These are phyloP conservation scores for Rhinichthys osculus DNA, from an alignment of 2,797 vertebrate genomes.

Conservation along the genomic window DNA sequence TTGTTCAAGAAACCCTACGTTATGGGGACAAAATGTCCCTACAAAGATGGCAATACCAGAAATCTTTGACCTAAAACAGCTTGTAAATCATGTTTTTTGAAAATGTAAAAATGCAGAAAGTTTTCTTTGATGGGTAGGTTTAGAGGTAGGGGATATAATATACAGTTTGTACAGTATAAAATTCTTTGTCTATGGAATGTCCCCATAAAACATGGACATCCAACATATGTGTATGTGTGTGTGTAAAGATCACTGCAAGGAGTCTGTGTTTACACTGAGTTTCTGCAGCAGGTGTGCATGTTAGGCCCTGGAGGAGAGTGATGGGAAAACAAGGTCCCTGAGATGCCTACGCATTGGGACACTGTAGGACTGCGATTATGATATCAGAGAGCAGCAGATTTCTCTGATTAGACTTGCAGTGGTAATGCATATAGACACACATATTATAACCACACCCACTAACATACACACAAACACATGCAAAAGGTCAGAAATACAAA, in stretches of 20 bases:
- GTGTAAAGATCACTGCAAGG: not conserved
- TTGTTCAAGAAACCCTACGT: not conserved
- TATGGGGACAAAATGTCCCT: not conserved
- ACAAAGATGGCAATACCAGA: too few species aligned
- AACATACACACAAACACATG: constrained; percentile 13
- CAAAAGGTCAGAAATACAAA: constrained; percentile 15
- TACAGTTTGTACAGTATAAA: not conserved
- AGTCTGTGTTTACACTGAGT: constrained; percentile 15
- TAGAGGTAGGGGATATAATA: not conserved
- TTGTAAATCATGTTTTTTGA: too few species aligned
- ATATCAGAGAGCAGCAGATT: constrained; percentile 68
- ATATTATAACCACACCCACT: not conserved
- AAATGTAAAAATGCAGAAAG: not conserved
- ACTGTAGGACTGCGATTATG: constrained; percentile 55
- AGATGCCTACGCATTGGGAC: constrained; percentile 39
- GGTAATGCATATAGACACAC: constrained; percentile 26
- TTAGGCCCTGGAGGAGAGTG: not conserved
- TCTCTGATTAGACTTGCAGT: constrained; percentile 33
- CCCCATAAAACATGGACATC: not conserved
- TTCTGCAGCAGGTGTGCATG: constrained; percentile 35
- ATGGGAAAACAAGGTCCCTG: constrained; percentile 33
- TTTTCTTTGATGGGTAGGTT: not conserved
- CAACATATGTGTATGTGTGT: not conserved
- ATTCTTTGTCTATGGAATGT: not conserved
- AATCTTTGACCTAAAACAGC: too few species aligned